Evolutionary conservation across 2,888 invertebrate genomes (phyloP).

Genomic region (Eupeodes latifasciatus): DNA sequence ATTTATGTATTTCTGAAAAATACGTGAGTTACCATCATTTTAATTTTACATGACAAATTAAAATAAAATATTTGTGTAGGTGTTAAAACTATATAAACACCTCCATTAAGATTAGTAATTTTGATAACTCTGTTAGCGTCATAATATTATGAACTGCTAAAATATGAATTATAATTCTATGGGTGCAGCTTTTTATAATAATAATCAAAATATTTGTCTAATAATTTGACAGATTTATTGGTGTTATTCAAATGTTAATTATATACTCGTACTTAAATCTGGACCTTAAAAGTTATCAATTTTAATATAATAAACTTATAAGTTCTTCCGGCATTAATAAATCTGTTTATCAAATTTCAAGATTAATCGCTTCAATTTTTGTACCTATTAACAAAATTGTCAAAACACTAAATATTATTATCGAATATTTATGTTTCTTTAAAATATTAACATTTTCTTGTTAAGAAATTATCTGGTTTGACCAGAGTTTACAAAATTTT

Average conservation of each 20-base stretch:
- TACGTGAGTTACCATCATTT: not conserved
- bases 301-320: not conserved
- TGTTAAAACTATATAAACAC: not conserved
- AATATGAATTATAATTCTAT: not conserved
- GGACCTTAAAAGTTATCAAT: not conserved
- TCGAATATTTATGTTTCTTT: no score
- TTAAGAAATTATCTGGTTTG: no score
- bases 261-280: not conserved
- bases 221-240: conserved; percentile 14
- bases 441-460: no score
- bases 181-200: not conserved
- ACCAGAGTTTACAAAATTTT: no score
- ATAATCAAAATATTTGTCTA: not conserved
- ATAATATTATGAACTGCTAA: not conserved
- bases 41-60: not conserved
- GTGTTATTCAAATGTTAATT: not conserved
- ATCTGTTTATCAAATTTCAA: not conserved
- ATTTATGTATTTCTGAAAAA: not conserved
- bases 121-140: not conserved
- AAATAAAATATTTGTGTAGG: conserved; percentile 1
- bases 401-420: not conserved
- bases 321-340: conserved; percentile 20
- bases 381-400: not conserved
- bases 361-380: not conserved
- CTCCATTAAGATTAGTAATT: not conserved